Evolutionary conservation across 2,888 invertebrate species (phyloP).

Genomic region (Trileptium ribeirensis): DNA sequence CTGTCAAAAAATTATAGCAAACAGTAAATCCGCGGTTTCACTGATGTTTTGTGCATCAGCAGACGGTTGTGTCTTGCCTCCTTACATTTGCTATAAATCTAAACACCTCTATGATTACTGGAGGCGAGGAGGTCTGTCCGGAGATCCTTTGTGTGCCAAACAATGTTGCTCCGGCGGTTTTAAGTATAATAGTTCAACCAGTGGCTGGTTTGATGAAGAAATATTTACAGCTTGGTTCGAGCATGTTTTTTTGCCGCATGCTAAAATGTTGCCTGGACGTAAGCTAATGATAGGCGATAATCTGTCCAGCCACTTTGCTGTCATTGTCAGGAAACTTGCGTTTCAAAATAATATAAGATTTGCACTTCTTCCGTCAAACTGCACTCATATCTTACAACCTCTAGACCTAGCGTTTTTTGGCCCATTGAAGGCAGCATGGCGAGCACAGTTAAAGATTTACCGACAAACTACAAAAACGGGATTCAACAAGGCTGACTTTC

Average conservation of each 20-base stretch:
- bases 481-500: background rate
- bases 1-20: background rate
- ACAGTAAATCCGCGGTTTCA: background rate
- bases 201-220: background rate
- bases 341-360: no score
- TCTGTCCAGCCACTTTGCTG: background rate
- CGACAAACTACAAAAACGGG: background rate
- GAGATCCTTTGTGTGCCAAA: no score
- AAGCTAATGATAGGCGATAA: background rate
- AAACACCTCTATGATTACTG: background rate
- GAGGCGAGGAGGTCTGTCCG: no score
- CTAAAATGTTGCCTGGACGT: background rate
- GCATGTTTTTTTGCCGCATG: background rate
- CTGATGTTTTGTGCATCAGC: background rate
- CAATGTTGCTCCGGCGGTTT: no score
- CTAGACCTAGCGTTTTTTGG: no score
- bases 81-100: background rate
- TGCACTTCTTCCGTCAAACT: no score
- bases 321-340: background rate
- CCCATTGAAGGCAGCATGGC: no score
- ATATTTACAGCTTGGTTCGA: background rate
- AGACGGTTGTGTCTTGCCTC: background rate
- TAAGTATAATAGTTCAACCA: no score
- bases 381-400: no score
- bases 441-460: no score